Conservation (phyloP, 2,113 vertebrate genomes). For the Vicugna pacos region DNA sequence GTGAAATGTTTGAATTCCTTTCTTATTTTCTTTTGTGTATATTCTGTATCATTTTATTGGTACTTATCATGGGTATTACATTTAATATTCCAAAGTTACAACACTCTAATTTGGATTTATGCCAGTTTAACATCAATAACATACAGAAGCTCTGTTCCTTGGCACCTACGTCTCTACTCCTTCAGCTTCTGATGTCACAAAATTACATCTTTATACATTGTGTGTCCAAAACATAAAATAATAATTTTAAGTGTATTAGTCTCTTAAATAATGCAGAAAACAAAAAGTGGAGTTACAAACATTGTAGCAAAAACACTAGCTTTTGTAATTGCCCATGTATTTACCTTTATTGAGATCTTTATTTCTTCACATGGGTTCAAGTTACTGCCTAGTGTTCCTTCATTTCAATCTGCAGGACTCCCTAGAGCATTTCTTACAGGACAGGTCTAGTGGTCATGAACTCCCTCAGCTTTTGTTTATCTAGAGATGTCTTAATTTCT, state of each 20-base stretch:
- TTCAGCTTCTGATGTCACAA: background rate
- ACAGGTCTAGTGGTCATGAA: background rate
- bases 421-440: background rate
- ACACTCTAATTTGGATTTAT: background rate
- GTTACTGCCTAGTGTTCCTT: background rate
- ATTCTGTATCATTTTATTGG: background rate
- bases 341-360: background rate
- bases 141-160: background rate
- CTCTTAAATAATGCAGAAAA: background rate
- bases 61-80: background rate
- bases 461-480: background rate
- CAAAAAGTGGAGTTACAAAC: background rate
- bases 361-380: background rate
- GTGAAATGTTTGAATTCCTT: background rate
- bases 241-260: background rate
- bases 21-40: background rate
- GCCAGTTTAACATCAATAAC: background rate
- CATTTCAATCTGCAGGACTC: background rate
- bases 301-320: background rate
- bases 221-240: background rate
- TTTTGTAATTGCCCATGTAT: background rate
- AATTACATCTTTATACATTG: background rate
- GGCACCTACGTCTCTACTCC: background rate
- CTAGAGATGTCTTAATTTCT: background rate
- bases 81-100: slow-evolving; percentile 19